These are phyloP conservation scores for Tringa solitaria DNA, from an alignment of 2,113 vertebrate species.

Conservation along the genomic window DNA sequence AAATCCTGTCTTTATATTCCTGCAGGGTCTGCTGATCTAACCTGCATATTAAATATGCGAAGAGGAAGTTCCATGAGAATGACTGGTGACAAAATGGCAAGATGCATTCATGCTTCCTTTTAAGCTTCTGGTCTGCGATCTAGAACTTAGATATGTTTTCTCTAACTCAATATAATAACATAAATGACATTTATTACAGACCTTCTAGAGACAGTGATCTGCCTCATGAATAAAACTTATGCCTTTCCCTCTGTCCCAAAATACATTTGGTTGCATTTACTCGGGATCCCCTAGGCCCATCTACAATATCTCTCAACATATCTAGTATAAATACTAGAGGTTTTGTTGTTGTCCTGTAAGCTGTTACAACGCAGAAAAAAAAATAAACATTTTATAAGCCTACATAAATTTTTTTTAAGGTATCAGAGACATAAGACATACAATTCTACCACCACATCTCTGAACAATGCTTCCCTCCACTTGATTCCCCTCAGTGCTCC, in stretches of 20 bases:
- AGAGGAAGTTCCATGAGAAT: not conserved
- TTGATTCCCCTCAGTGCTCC: rapidly evolving
- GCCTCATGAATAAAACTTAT: not conserved
- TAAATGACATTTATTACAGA: not conserved
- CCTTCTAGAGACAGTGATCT: not conserved
- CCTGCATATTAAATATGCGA: not conserved
- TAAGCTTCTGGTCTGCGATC: not conserved
- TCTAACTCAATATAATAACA: not conserved
- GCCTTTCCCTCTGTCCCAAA: not conserved
- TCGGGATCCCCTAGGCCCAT: rapidly evolving
- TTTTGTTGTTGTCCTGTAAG: not conserved
- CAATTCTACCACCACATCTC: not conserved
- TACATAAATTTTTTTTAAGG: not conserved
- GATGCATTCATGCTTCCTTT: not conserved
- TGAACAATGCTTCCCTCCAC: not conserved
- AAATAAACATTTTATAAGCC: not conserved
- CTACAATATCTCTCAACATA: not conserved
- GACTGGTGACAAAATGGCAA: not conserved
- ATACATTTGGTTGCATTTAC: not conserved
- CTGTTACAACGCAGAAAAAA: not conserved
- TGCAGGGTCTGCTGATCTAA: not conserved
- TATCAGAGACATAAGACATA: not conserved
- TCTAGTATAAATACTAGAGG: not conserved
- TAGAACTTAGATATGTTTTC: not conserved
- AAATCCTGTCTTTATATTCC: not conserved